Percentiles rank a stretch among this genome's conserved stretches.
These are phyloP conservation scores for Chelonus insularis DNA, from an alignment of 1,140 invertebrate species.

Conservation along the genomic window DNA sequence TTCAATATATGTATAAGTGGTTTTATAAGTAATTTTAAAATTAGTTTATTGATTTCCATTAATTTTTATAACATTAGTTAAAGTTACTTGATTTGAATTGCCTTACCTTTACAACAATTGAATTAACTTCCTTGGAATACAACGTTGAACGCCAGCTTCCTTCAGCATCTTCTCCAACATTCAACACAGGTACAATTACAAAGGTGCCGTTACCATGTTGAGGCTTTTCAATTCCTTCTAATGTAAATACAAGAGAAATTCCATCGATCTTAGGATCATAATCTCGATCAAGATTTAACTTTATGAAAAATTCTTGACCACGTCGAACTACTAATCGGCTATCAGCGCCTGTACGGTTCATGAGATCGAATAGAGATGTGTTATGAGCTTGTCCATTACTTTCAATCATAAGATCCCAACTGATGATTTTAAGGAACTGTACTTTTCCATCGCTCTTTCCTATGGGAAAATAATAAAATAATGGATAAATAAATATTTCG, in stretches of 20 bases:
- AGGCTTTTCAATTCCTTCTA: conserved; percentile 74
- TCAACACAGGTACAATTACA: conserved; percentile 73
- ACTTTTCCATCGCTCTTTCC: conserved; percentile 59
- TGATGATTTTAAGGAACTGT: conserved; percentile 68
- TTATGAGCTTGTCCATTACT: conserved; percentile 78
- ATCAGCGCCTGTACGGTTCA: conserved; percentile 58
- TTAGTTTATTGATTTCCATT: too few species aligned
- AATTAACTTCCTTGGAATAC: conserved; percentile 55
- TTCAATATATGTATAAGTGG: too few species aligned
- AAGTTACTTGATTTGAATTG: too few species aligned
- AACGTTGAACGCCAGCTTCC: conserved; percentile 60
- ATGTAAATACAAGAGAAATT: conserved; percentile 81
- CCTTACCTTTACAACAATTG: conserved; percentile 45
- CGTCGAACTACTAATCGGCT: conserved; percentile 74
- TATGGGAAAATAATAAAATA: neutral
- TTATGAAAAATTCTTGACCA: conserved; percentile 81
- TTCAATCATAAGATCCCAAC: conserved; percentile 70
- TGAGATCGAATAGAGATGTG: conserved; percentile 75
- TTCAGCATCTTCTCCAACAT: conserved; percentile 49
- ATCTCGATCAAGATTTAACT: conserved; percentile 72
- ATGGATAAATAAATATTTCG: neutral
- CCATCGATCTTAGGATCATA: conserved; percentile 76
- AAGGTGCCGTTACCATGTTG: conserved; percentile 79
- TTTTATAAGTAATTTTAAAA: too few species aligned
- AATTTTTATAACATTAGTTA: too few species aligned